phyloP scores from a whole-genome alignment of 2,113 vertebrate genomes.

The Myotis brandtii region DNA sequence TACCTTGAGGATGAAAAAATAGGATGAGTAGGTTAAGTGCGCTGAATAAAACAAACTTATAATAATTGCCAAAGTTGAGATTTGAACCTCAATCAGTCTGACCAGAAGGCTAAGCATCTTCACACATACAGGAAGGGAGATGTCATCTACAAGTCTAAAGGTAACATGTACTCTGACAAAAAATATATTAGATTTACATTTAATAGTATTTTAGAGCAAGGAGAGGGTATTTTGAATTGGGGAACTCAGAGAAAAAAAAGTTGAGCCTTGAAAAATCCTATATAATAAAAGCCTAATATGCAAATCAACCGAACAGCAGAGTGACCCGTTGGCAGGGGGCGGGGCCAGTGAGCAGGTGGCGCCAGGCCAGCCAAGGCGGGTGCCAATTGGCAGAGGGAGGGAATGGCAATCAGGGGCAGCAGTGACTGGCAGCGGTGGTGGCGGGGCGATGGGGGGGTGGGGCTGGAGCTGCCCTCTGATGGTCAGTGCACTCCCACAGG shows the following conservation, averaged over 20 bases:
- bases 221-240: neutral
- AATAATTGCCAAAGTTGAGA: neutral
- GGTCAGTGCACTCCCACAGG: no score
- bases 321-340: no score
- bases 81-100: neutral
- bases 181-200: neutral
- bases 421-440: no score
- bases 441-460: no score
- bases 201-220: neutral
- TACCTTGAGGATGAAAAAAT: neutral
- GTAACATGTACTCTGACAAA: neutral
- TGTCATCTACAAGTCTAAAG: neutral
- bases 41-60: neutral
- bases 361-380: no score
- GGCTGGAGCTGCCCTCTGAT: no score
- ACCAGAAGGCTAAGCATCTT: neutral
- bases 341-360: accelerated
- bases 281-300: no score
- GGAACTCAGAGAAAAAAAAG: conserved; percentile 14
- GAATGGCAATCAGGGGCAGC: no score
- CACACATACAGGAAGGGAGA: neutral
- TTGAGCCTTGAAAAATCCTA: neutral
- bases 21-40: neutral
- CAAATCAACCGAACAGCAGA: no score
- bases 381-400: no score